phyloP scores from a whole-genome alignment of 2,113 vertebrate species.

The Mustela nigripes region DNA sequence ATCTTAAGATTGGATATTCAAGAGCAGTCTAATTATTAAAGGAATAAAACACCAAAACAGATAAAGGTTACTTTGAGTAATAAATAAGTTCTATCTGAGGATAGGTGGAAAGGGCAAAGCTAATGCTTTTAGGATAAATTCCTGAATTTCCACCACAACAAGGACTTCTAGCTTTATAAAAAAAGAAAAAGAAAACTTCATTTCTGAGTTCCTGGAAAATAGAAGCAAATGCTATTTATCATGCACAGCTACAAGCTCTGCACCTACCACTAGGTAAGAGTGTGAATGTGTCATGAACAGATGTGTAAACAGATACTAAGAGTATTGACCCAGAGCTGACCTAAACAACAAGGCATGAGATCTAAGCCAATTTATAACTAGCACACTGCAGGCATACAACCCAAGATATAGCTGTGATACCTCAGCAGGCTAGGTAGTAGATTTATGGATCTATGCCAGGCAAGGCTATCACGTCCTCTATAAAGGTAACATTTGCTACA shows the following conservation, averaged over 20 bases:
- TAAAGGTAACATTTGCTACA: not conserved
- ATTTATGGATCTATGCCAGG: not conserved
- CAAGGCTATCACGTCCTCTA: not conserved
- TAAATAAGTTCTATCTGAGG: not conserved
- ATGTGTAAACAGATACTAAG: not conserved
- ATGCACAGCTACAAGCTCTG: not conserved
- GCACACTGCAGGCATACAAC: not conserved
- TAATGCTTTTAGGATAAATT: not conserved
- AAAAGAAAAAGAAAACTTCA: not conserved
- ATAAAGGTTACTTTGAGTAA: not conserved
- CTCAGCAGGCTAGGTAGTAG: not conserved
- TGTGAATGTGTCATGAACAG: not conserved
- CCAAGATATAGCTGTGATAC: not conserved
- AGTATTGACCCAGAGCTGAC: not conserved
- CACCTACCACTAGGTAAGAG: not conserved
- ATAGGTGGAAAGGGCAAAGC: not conserved
- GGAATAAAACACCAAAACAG: not conserved
- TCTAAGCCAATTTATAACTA: not conserved
- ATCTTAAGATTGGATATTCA: not conserved
- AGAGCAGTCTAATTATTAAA: slow-evolving; percentile 7
- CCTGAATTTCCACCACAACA: not conserved
- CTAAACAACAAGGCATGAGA: not conserved
- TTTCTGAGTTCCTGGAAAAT: not conserved
- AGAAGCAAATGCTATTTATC: not conserved
- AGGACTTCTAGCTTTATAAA: not conserved